Evolutionary conservation across 2,797 vertebrate genomes (phyloP).

Genomic region (Acrossocheilus wenchowensis): DNA sequence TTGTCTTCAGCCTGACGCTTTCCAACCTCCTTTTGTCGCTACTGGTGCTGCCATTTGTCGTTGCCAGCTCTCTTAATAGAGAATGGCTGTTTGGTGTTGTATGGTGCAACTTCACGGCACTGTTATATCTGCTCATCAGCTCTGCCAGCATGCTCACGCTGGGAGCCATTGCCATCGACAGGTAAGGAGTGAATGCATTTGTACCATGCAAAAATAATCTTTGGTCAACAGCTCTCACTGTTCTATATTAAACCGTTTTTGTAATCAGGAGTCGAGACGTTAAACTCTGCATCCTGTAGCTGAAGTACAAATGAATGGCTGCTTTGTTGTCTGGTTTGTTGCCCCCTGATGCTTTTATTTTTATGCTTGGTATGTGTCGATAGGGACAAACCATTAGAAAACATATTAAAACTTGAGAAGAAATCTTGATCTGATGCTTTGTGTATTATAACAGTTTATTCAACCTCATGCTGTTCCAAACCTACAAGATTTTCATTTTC

Average conservation of each 20-base stretch:
- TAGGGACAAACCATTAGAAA: background rate
- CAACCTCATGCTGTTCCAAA: background rate
- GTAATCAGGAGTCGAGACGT: background rate
- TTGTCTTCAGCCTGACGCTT: constrained; percentile 96
- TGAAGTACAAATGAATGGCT: background rate
- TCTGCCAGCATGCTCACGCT: constrained; percentile 98
- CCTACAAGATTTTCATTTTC: background rate
- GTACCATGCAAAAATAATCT: background rate
- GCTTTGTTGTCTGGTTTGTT: background rate
- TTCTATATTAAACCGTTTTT: background rate
- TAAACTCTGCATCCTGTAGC: background rate
- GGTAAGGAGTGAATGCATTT: constrained; percentile 74
- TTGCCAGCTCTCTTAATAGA: constrained; percentile 86
- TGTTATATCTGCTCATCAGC: constrained; percentile 96
- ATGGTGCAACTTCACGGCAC: constrained; percentile 97
- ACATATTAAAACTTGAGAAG: background rate
- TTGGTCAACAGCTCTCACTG: background rate
- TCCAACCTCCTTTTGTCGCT: constrained; percentile 93
- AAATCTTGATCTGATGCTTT: background rate
- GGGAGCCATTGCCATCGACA: constrained; percentile 92
- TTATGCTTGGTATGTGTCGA: background rate
- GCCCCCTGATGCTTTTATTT: background rate
- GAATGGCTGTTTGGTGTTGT: constrained; percentile 97
- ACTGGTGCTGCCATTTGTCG: constrained; percentile 93
- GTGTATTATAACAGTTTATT: background rate